A percentile compares a stretch with the other conserved stretches of the same genome.
phyloP scores from a whole-genome alignment of 1,140 invertebrate genomes.

The Cephus cinctus region DNA sequence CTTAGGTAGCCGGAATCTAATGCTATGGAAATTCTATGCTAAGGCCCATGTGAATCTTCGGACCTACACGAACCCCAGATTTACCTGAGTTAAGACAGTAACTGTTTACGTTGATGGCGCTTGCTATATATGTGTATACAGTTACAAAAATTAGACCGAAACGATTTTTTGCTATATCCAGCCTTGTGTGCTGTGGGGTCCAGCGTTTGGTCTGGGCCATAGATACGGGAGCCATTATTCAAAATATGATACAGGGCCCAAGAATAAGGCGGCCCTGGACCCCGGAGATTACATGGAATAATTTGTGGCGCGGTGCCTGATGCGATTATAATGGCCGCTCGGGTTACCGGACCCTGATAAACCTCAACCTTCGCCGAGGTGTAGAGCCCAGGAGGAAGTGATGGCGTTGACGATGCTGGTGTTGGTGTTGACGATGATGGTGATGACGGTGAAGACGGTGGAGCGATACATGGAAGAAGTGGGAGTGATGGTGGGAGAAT shows the following conservation, averaged over 20 bases:
- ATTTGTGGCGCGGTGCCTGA: slow-evolving; percentile 41
- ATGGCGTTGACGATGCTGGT: too few relatives aligned
- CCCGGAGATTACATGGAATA: slow-evolving; percentile 46
- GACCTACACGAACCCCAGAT: too few relatives aligned
- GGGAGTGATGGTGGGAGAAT: not conserved
- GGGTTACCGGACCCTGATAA: slow-evolving; percentile 43
- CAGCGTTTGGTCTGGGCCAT: not conserved
- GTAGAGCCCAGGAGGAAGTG: too few relatives aligned
- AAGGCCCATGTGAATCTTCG: not conserved
- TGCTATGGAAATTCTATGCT: slow-evolving; percentile 25
- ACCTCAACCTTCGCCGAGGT: too few relatives aligned
- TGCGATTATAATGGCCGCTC: slow-evolving; percentile 53
- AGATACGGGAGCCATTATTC: not conserved
- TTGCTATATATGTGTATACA: too few relatives aligned
- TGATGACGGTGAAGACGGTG: slow-evolving; percentile 10
- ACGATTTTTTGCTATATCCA: too few relatives aligned
- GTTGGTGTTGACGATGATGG: too few relatives aligned
- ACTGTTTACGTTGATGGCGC: too few relatives aligned
- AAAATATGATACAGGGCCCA: slow-evolving; percentile 28
- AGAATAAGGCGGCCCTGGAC: slow-evolving; percentile 22
- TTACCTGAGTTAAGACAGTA: too few relatives aligned
- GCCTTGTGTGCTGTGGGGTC: not conserved
- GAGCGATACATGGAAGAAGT: slow-evolving; percentile 8
- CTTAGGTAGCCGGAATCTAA: slow-evolving; percentile 17
- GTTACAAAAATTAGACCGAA: too few relatives aligned